A percentile compares a stretch with the other conserved stretches of the same genome.
Evolutionary conservation across 2,797 vertebrate species (phyloP).

Genomic region (Coreius guichenoti): DNA sequence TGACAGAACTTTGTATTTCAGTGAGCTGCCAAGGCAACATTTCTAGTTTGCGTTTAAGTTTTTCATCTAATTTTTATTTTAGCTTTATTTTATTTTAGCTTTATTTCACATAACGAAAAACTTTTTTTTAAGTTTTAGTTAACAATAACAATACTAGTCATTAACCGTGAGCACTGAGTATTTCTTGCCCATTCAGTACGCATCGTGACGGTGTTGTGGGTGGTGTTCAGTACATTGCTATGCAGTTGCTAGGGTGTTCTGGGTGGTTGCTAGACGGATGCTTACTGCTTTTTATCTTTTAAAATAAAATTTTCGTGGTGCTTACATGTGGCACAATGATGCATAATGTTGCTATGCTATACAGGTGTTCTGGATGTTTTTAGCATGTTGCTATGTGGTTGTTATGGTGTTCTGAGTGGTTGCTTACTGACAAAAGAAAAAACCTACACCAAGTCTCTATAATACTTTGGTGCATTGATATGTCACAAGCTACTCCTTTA

Average conservation of each 20-base stretch:
- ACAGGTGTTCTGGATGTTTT: background rate
- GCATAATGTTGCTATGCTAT: background rate
- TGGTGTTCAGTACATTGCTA: background rate
- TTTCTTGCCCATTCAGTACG: background rate
- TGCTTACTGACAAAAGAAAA: background rate
- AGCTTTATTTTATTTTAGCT: too few species aligned
- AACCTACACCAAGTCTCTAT: background rate
- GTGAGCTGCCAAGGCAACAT: too few species aligned
- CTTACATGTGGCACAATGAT: background rate
- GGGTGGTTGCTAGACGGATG: background rate
- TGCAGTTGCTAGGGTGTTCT: conserved; percentile 1
- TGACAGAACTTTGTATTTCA: too few species aligned
- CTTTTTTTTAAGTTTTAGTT: too few species aligned
- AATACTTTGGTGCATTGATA: background rate
- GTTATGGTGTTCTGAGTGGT: background rate
- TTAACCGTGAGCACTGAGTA: background rate
- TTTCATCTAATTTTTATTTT: too few species aligned
- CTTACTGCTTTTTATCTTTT: background rate
- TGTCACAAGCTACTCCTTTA: background rate
- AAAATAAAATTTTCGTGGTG: background rate
- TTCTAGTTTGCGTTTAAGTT: too few species aligned
- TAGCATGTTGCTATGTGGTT: background rate
- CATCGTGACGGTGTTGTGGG: background rate
- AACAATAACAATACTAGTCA: background rate
- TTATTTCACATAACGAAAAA: too few species aligned